These are phyloP conservation scores for Heliconius hewitsoni DNA, from an alignment of 1,140 invertebrate species.

Conservation along the genomic window DNA sequence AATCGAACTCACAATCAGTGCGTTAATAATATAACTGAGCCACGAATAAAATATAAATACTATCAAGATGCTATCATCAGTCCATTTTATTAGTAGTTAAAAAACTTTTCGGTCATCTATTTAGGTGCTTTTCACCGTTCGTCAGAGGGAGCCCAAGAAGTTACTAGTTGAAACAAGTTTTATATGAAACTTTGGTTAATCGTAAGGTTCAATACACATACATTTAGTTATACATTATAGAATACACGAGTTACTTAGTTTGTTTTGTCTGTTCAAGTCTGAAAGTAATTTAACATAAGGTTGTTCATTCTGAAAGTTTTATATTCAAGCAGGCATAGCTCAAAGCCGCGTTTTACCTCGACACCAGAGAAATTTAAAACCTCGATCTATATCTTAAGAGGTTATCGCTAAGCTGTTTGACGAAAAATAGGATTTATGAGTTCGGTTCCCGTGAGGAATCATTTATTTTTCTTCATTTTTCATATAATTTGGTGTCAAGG, in stretches of 20 bases:
- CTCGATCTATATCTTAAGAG: too few species aligned
- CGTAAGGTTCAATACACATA: not conserved
- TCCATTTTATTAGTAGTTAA: conserved; percentile 19
- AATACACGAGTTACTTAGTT: not conserved
- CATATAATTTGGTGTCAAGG: too few species aligned
- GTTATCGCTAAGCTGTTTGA: too few species aligned
- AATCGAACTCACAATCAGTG: not conserved
- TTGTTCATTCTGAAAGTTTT: too few species aligned
- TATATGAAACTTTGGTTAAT: not conserved
- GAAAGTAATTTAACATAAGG: not conserved
- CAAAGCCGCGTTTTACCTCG: too few species aligned
- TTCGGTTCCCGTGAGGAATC: too few species aligned
- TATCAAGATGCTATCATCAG: conserved; percentile 17
- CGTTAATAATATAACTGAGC: not conserved
- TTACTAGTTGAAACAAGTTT: not conserved
- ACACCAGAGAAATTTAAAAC: too few species aligned
- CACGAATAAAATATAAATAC: conserved; percentile 16
- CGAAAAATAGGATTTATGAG: too few species aligned
- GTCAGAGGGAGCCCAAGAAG: not conserved
- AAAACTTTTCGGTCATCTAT: conserved; percentile 30
- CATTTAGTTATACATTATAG: not conserved
- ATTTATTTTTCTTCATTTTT: too few species aligned
- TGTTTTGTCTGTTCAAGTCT: not conserved
- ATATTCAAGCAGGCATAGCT: too few species aligned
- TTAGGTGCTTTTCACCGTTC: conserved; percentile 24